Conservation (phyloP, 2,113 vertebrate genomes). For the Etheostoma spectabile region DNA sequence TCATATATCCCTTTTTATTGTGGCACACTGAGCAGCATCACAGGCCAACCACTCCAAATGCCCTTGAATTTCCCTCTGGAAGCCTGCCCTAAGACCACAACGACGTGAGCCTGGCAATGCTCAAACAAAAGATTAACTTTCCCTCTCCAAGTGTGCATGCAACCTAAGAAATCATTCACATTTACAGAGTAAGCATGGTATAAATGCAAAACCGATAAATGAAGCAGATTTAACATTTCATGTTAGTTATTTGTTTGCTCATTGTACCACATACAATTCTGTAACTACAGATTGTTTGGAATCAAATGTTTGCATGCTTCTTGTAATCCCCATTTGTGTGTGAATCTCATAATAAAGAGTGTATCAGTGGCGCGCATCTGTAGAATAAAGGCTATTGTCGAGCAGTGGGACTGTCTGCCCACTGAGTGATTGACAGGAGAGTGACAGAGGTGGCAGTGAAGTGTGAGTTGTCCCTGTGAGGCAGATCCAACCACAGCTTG, state of each 20-base stretch:
- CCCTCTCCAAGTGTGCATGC: constrained; percentile 26
- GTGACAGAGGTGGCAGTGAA: constrained; percentile 70
- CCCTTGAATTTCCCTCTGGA: constrained; percentile 78
- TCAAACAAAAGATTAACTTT: constrained; percentile 75
- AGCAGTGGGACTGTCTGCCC: constrained; percentile 58
- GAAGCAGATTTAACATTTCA: background rate
- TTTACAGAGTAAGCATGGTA: constrained; percentile 35
- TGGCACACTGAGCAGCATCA: constrained; percentile 64
- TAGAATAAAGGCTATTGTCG: constrained; percentile 36
- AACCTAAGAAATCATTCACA: constrained; percentile 47
- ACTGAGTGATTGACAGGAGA: constrained; percentile 75
- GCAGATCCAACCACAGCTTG: constrained; percentile 56
- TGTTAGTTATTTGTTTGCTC: constrained; percentile 10
- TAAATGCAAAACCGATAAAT: constrained; percentile 45
- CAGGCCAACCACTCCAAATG: constrained; percentile 66
- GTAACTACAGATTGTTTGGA: background rate
- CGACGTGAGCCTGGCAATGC: constrained; percentile 55
- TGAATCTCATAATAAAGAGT: constrained; percentile 32
- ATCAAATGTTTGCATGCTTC: background rate
- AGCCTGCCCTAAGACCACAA: constrained; percentile 72
- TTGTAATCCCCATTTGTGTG: constrained; percentile 8
- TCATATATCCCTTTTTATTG: constrained; percentile 71
- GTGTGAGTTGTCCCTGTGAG: constrained; percentile 75
- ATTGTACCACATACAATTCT: background rate
- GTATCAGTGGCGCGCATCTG: constrained; percentile 28